Percentiles rank a stretch among this genome's conserved stretches.
phyloP scores from a whole-genome alignment of 2,888 invertebrate species.

The Nowickia ferox region DNA sequence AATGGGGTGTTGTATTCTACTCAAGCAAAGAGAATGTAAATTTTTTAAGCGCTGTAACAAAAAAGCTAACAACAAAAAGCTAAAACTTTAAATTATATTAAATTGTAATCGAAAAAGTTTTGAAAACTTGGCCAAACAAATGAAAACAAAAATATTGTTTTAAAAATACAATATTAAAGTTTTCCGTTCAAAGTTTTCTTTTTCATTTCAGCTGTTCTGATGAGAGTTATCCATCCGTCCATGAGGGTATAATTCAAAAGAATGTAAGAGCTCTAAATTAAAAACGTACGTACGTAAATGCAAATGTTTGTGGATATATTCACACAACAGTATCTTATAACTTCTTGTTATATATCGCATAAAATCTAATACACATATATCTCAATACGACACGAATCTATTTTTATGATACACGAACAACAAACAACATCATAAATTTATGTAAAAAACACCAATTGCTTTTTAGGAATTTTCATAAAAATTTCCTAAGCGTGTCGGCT shows the following conservation, averaged over 20 bases:
- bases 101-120: conserved; percentile 72
- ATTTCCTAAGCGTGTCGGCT: too few species aligned
- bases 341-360: too few species aligned
- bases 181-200: conserved; percentile 14
- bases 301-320: neutral
- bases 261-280: neutral
- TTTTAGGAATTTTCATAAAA: too few species aligned
- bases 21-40: conserved; percentile 53
- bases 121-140: conserved; percentile 59
- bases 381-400: too few species aligned
- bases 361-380: too few species aligned
- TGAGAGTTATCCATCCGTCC: neutral
- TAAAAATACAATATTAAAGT: conserved; percentile 59
- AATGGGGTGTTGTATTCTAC: conserved; percentile 48
- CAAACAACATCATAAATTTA: too few species aligned
- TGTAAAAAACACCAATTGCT: too few species aligned
- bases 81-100: conserved; percentile 71
- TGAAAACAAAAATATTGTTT: conserved; percentile 56
- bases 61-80: conserved; percentile 2
- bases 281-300: neutral
- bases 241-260: neutral
- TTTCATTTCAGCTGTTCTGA: neutral
- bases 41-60: conserved; percentile 29
- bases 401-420: too few species aligned
- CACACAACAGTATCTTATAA: too few species aligned